Conservation (phyloP, 2,888 invertebrate genomes). For the Polietes domitor region DNA sequence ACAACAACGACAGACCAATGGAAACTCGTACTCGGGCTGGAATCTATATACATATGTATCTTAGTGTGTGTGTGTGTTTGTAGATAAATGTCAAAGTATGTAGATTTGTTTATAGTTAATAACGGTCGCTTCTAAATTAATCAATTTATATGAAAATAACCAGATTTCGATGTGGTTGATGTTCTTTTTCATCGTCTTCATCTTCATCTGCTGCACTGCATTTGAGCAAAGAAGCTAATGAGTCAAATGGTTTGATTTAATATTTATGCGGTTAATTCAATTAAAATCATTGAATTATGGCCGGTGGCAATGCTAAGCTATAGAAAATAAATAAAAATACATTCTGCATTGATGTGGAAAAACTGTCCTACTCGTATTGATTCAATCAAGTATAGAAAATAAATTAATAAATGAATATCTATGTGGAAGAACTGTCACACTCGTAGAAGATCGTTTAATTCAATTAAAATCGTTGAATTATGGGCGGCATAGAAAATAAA, state of each 20-base stretch:
- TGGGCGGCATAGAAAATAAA: too few species aligned
- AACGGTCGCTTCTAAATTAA: not conserved
- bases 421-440: too few species aligned
- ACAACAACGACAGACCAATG: not conserved
- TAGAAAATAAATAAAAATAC: too few species aligned
- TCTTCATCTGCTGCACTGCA: too few species aligned
- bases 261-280: not conserved
- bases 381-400: too few species aligned
- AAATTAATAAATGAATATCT: too few species aligned
- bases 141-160: not conserved
- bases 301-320: too few species aligned
- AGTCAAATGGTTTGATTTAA: not conserved
- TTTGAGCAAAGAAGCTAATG: too few species aligned
- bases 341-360: too few species aligned
- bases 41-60: not conserved
- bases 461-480: too few species aligned
- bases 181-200: not conserved
- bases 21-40: not conserved
- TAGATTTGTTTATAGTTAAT: not conserved
- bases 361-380: too few species aligned
- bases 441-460: too few species aligned
- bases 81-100: constrained; percentile 13
- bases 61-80: not conserved
- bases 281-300: not conserved
- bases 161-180: not conserved